Evolutionary conservation across 2,888 invertebrate species (phyloP), one percentile per base, ranked within the genome.

Genomic region (Cenopis cana): DNA sequence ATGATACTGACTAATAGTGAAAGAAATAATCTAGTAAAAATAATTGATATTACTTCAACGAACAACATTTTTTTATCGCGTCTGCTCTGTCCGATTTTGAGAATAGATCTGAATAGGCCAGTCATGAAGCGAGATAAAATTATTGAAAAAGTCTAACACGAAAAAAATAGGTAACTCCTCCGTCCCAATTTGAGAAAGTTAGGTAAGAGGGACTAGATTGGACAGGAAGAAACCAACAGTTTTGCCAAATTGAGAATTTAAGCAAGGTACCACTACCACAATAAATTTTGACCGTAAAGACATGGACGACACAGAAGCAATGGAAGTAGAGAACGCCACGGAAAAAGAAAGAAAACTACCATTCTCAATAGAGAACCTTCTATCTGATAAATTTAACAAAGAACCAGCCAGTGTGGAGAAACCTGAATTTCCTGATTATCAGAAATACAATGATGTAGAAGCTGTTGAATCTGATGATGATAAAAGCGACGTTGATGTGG

Each of bases 301-400:
- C 68, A 74, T 75, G 73, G 76, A 76, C 24, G 72, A 74, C 46
- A 77, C 75, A 33, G 75, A 75, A 17, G 68, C 75, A 59, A 89
- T 88, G 83, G 87, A 89, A 2, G 73, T 82, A 0, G 85, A 50
- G 72, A 76, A 73, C 52, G 80, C 74, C 82, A 72, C 73, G 2
- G 88, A 87, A 61, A 91, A 82, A 0, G 92, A 91, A 72, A 73
- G 79, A 0, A 91, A 89, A 79, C 74, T 93, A 11, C 82, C 92
- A 0, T 93, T 93, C 79, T 93, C 93, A 0, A 93, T 93, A 59
- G 93, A 93, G 49, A 93, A 81, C 77, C 82, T 93, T 60, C 76
- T 93, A 2, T 89, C 93, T 1, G 87, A 89, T 75, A 93, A 90
- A 78, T 87, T 90, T 71, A 81, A 82, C 46, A 80, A 76, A 8